Conservation (phyloP, 2,888 invertebrate genomes). For the Melanostoma scalare region DNA sequence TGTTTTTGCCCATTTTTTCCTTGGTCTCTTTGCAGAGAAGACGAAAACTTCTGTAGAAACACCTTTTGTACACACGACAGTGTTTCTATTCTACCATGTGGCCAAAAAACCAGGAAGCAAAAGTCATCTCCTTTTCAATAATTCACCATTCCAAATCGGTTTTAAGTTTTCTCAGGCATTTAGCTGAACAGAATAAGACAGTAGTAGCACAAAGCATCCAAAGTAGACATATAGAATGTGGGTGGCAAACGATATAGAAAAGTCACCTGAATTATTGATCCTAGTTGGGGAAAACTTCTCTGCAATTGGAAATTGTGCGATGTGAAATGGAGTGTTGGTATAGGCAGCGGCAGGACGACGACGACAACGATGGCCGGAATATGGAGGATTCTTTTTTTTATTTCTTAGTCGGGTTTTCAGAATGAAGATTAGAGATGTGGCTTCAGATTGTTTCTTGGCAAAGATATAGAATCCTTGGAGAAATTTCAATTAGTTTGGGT, state of each 20-base stretch:
- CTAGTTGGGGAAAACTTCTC: constrained; percentile 64
- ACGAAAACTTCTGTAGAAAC: constrained; percentile 51
- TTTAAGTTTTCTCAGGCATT: constrained; percentile 70
- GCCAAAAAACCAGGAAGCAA: constrained; percentile 63
- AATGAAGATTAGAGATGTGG: constrained; percentile 62
- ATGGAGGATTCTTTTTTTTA: neutral
- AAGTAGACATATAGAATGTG: constrained; percentile 9
- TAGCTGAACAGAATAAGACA: constrained; percentile 45
- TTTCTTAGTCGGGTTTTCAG: constrained; percentile 16
- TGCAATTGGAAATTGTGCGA: constrained; percentile 52
- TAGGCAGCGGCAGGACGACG: too few relatives aligned
- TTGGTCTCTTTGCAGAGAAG: constrained; percentile 2
- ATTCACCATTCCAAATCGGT: constrained; percentile 70
- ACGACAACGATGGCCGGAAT: too few relatives aligned
- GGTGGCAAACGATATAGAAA: constrained; percentile 55
- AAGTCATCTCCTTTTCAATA: constrained; percentile 69
- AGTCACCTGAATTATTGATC: constrained; percentile 72
- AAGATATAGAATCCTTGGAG: constrained; percentile 40
- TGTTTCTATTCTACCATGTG: constrained; percentile 47
- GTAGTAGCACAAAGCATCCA: neutral
- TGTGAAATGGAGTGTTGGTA: constrained; percentile 3
- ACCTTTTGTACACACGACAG: constrained; percentile 53
- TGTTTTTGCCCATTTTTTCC: neutral
- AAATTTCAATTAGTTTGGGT: constrained; percentile 72
- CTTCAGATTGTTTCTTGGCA: constrained; percentile 57